phyloP scores from a whole-genome alignment of 2,797 vertebrate species.

The Danio aesculapii region DNA sequence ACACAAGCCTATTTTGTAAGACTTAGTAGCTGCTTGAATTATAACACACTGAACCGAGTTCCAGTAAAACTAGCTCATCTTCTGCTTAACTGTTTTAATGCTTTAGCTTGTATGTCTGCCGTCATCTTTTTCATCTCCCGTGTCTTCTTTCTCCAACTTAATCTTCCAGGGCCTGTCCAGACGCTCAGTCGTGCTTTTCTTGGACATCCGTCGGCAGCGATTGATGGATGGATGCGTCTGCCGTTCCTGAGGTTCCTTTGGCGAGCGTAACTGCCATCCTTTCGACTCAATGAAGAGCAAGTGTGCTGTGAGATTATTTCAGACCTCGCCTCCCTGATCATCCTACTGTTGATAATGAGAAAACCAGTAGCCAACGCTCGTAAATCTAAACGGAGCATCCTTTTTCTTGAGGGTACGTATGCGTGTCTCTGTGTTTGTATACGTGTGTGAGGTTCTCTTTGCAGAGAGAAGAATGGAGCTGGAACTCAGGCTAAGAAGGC shows the following conservation, averaged over 20 bases:
- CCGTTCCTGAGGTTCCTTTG: conserved; percentile 57
- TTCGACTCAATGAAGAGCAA: conserved; percentile 59
- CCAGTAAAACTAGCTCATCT: conserved; percentile 38
- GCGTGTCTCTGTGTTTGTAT: conserved; percentile 49
- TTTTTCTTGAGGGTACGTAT: conserved; percentile 40
- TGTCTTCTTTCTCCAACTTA: conserved; percentile 28
- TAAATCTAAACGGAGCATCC: conserved; percentile 56
- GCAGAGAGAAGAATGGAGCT: conserved; percentile 61
- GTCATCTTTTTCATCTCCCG: conserved; percentile 54
- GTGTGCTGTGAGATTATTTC: conserved; percentile 53
- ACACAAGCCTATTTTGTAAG: conserved; percentile 33
- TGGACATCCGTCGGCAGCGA: conserved; percentile 50
- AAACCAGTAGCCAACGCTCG: conserved; percentile 52
- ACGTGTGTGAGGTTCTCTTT: conserved; percentile 52
- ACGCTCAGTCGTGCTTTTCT: conserved; percentile 60
- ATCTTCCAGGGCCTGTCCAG: conserved; percentile 50
- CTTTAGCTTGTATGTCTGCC: conserved; percentile 57
- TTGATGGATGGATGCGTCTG: conserved; percentile 53
- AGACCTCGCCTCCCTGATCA: conserved; percentile 53
- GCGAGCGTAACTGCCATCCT: conserved; percentile 34
- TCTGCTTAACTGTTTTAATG: conserved; percentile 41
- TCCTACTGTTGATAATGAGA: conserved; percentile 55
- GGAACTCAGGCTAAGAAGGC: conserved; percentile 63
- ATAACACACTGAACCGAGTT: neutral
- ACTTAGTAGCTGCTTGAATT: conserved; percentile 19